Evolutionary conservation across 2,888 invertebrate species (phyloP).

Genomic region (Heteropelma amictum): DNA sequence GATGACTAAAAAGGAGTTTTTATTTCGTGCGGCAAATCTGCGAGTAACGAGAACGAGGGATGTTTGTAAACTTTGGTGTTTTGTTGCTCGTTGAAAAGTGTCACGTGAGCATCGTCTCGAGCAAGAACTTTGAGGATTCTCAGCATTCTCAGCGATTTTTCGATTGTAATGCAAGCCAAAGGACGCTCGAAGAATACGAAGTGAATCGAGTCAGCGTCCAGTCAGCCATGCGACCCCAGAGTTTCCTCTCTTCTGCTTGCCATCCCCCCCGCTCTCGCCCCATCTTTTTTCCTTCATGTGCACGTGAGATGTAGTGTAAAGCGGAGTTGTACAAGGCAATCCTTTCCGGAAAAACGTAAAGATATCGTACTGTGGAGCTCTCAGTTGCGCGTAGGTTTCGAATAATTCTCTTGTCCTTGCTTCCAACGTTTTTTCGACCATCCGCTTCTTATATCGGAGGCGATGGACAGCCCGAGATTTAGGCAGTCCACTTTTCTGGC

Average conservation of each 20-base stretch:
- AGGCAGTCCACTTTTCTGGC: slow-evolving; percentile 44
- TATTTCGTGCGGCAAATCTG: too few relatives aligned
- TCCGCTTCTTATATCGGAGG: slow-evolving; percentile 15
- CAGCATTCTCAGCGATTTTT: slow-evolving; percentile 43
- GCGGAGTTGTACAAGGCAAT: slow-evolving; percentile 13
- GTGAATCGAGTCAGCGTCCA: slow-evolving; percentile 55
- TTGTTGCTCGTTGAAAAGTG: neutral
- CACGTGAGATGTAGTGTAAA: slow-evolving; percentile 10
- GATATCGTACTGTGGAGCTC: too few relatives aligned
- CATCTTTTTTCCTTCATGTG: too few relatives aligned
- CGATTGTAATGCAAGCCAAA: slow-evolving; percentile 33
- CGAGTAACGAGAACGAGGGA: too few relatives aligned
- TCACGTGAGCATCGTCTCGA: neutral
- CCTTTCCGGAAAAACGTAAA: too few relatives aligned
- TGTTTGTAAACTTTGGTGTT: neutral
- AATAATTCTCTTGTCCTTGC: slow-evolving; percentile 59
- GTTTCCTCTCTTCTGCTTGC: slow-evolving; percentile 56
- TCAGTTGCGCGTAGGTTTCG: slow-evolving; percentile 39
- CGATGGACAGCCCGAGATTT: slow-evolving; percentile 56
- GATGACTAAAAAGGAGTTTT: too few relatives aligned
- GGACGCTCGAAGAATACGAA: slow-evolving; percentile 22
- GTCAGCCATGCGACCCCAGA: slow-evolving; percentile 60
- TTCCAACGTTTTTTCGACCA: slow-evolving; percentile 13
- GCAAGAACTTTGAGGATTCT: neutral
- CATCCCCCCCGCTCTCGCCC: slow-evolving; percentile 27